A percentile compares a stretch with the other conserved stretches of the same genome.
Evolutionary conservation across 1,140 invertebrate genomes (phyloP).

Genomic region (Diorhabda elongata): DNA sequence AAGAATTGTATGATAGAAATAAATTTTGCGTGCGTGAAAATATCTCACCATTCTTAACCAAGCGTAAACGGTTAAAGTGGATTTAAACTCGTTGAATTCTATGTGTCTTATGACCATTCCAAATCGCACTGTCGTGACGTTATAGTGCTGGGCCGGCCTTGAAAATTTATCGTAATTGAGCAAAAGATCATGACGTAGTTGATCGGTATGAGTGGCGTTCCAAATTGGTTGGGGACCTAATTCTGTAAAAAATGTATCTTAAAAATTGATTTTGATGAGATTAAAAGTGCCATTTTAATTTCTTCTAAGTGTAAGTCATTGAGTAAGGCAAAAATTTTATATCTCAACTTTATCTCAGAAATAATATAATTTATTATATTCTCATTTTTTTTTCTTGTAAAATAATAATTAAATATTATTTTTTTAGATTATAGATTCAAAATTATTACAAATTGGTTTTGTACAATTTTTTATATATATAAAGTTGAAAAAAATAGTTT

Average conservation of each 20-base stretch:
- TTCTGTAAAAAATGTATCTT: slow-evolving; percentile 26
- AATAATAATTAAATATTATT: too few relatives aligned
- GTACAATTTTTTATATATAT: too few relatives aligned
- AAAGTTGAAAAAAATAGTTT: too few relatives aligned
- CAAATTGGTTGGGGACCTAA: slow-evolving; percentile 47
- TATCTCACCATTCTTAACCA: slow-evolving; percentile 56
- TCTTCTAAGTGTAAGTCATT: too few relatives aligned
- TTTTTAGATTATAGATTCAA: too few relatives aligned
- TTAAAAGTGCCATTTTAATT: too few relatives aligned
- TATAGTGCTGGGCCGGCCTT: slow-evolving; percentile 54
- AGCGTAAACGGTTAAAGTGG: slow-evolving; percentile 53
- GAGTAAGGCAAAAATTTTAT: too few relatives aligned
- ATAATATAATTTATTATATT: too few relatives aligned
- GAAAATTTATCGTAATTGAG: slow-evolving; percentile 61
- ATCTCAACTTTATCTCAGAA: too few relatives aligned
- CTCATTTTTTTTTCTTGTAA: too few relatives aligned
- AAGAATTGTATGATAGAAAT: background rate
- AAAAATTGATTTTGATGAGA: too few relatives aligned
- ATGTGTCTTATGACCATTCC: slow-evolving; percentile 55
- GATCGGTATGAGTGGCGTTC: slow-evolving; percentile 58
- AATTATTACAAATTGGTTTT: too few relatives aligned
- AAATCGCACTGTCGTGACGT: slow-evolving; percentile 53
- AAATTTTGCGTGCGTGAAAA: background rate
- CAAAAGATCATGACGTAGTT: slow-evolving; percentile 56
- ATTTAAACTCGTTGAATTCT: slow-evolving; percentile 55